Base-by-base conservation (phyloP, 2,113 vertebrate genomes). In the Perca schrenkii region DNA sequence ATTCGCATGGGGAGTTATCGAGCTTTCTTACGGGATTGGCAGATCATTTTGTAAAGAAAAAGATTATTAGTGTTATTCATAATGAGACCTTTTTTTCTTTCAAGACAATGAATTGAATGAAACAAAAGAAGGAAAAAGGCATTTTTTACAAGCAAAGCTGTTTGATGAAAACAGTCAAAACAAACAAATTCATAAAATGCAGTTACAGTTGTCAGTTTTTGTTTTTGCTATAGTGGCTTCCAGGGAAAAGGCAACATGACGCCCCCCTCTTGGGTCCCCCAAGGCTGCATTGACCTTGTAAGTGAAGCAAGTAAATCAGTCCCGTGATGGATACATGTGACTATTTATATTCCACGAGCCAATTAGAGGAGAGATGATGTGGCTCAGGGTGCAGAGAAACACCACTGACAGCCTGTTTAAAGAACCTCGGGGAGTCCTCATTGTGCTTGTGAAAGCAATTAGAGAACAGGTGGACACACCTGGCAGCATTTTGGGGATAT, bases 311-410 rank as follows among this genome's bases (percentile, higher is more conserved):
- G 77, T 78, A 91, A 92, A 93, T 88, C 85, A 87, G 86, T 86
- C 85, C 66, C 6, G 28, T 91, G 88, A 91, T 84, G 72, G 81
- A 84, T 74, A 67, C 74, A 72, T 70, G 72, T 28, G 62, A 86
- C 89, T 95, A 94, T 94, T 93, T 94, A 88, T 94, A 93, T 89
- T 88, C 82, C 72, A 40, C 4, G 36, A 80, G 77, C 88, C 87
- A 94, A 94, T 94, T 94, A 93, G 69, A 72, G 80, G 86, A 85
- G 69, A 78, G 83, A 84, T 90, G 84, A 92, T 86, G 79, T 83
- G 70, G 70, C 66, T 31, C 75, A 82, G 74, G 77, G 76, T 85
- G 79, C 49, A 75, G 77, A 89, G 78, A 79, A 85, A 84, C 60
- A 72, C 77, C 78, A 60, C 14, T 34, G 68, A 79, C 77, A 61